Percentiles rank a stretch among this genome's conserved stretches.
These are phyloP conservation scores for Cordilura impudica DNA, from an alignment of 2,888 invertebrate species.

Conservation along the genomic window DNA sequence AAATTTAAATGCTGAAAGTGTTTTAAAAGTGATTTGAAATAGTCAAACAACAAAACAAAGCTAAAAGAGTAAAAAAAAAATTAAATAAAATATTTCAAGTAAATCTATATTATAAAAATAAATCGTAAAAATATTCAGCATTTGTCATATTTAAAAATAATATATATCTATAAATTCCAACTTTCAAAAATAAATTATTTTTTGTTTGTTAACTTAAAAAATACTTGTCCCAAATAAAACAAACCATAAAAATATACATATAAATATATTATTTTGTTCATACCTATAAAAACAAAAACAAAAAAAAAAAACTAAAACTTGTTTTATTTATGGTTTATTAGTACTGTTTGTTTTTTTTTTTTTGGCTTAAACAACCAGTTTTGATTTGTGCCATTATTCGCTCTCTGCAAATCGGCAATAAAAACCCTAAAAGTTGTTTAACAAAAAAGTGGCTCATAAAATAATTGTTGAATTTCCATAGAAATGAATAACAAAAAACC, in stretches of 20 bases:
- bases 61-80: slow-evolving; percentile 26
- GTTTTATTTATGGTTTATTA: not conserved
- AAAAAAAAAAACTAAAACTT: not conserved
- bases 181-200: slow-evolving; percentile 12
- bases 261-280: not conserved
- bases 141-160: not conserved
- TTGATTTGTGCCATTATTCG: slow-evolving; percentile 27
- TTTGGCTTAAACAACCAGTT: slow-evolving; percentile 40
- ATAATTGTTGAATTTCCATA: too few species aligned
- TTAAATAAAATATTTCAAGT: not conserved
- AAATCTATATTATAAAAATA: not conserved
- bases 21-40: not conserved
- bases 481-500: too few species aligned
- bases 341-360: not conserved
- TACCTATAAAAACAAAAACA: slow-evolving; percentile 9
- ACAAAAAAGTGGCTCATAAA: too few species aligned
- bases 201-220: slow-evolving; percentile 4
- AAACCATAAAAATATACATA: not conserved
- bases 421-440: slow-evolving; percentile 1
- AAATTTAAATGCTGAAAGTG: slow-evolving; percentile 36
- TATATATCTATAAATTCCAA: not conserved
- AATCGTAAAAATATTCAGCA: not conserved
- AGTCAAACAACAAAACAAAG: not conserved
- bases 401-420: slow-evolving; percentile 14
- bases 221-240: slow-evolving; percentile 53